These are phyloP conservation scores for Sebastes itinus DNA, from an alignment of 2,797 vertebrate species.

Conservation along the genomic window DNA sequence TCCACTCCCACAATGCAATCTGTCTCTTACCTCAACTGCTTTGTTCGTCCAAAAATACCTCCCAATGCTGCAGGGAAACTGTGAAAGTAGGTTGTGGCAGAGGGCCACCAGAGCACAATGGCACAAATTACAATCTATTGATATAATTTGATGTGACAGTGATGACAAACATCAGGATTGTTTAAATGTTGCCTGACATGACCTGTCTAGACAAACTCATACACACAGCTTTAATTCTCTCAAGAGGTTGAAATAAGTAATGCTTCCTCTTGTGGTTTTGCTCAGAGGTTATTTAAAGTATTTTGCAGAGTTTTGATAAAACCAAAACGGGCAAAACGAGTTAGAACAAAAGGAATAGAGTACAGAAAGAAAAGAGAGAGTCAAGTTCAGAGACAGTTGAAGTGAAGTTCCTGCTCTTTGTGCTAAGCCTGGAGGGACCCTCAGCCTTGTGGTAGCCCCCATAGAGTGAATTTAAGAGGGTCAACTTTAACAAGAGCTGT, in stretches of 20 bases:
- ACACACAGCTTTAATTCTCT: not conserved
- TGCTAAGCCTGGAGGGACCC: constrained; percentile 42
- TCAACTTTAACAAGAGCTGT: constrained; percentile 73
- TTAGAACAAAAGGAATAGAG: constrained; percentile 21
- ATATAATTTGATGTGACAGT: constrained; percentile 43
- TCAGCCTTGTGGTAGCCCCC: constrained; percentile 34
- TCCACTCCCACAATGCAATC: constrained; percentile 55
- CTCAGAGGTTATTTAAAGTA: constrained; percentile 7
- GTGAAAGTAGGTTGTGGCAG: constrained; percentile 61
- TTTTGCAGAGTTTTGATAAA: constrained; percentile 14
- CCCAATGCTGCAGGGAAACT: constrained; percentile 35
- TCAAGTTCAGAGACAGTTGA: constrained; percentile 46
- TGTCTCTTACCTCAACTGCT: constrained; percentile 50
- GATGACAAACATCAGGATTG: constrained; percentile 22
- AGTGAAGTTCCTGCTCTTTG: constrained; percentile 65
- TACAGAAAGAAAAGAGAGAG: constrained; percentile 12
- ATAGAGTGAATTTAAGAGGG: constrained; percentile 70
- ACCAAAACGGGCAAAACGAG: not conserved
- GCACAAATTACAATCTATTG: constrained; percentile 24
- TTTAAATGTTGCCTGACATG: constrained; percentile 12
- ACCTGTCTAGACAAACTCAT: constrained; percentile 22
- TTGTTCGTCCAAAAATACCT: constrained; percentile 53
- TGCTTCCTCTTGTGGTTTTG: constrained; percentile 10
- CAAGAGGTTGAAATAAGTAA: constrained; percentile 14
- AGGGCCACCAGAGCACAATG: constrained; percentile 35